phyloP scores from a whole-genome alignment of 2,797 vertebrate genomes.

The Moxostoma hubbsi region DNA sequence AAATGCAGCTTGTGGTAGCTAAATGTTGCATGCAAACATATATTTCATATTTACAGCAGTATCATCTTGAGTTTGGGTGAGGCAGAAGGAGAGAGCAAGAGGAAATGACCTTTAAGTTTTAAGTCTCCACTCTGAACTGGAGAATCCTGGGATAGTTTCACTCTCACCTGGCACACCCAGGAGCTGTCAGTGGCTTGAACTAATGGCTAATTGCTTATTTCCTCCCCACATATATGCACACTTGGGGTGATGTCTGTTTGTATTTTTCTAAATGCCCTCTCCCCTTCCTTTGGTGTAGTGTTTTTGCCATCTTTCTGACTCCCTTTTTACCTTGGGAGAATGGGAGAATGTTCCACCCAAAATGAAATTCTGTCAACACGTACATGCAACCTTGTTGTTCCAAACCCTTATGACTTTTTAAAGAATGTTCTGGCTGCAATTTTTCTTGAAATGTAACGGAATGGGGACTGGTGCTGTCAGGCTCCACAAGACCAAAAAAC shows the following conservation, averaged over 20 bases:
- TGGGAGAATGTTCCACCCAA: no score
- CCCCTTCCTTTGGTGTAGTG: constrained; percentile 16
- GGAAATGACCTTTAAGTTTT: constrained; percentile 50
- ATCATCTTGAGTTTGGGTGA: background rate
- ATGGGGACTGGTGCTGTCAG: background rate
- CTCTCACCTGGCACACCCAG: constrained; percentile 38
- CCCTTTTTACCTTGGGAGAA: no score
- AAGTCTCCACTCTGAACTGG: constrained; percentile 35
- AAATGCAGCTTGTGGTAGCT: background rate
- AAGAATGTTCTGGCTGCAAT: background rate
- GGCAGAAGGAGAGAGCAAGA: constrained; percentile 37
- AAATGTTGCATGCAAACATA: background rate
- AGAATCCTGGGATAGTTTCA: constrained; percentile 46
- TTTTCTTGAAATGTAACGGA: background rate
- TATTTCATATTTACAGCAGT: background rate
- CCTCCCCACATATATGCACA: constrained; percentile 35
- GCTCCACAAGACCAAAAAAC: no score
- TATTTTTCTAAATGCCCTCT: constrained; percentile 34
- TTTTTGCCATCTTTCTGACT: background rate
- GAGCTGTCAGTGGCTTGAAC: constrained; percentile 34
- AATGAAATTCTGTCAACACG: no score
- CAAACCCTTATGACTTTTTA: background rate
- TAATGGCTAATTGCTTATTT: constrained; percentile 53
- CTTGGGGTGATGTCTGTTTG: constrained; percentile 31
- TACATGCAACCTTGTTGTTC: no score